Evolutionary conservation across 2,113 vertebrate species (phyloP), one percentile per base, ranked within the genome.

Genomic region (Malaclemys terrapin): DNA sequence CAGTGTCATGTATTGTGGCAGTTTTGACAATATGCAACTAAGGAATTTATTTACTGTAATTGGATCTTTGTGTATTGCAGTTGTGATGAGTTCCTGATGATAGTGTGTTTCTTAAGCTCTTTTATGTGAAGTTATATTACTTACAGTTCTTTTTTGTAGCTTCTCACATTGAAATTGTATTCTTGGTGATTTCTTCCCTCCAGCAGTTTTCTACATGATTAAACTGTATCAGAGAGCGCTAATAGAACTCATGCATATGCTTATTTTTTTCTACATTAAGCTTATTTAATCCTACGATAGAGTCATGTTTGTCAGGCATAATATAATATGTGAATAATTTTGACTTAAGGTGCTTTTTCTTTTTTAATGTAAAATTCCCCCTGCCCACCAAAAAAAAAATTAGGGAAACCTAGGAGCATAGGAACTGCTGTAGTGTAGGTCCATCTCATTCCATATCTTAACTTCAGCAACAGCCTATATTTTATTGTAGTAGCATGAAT

Each of bases 131-230:
- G 91, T 0, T 2, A 86, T 89, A 91, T 90, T 94, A 89, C 89
- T 97, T 93, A 89, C 0, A 10, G 91, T 93, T 93, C 50, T 91
- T 93, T 69, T 91, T 93, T 89, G 89, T 52, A 85, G 92, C 96
- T 91, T 94, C 93, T 97, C 93, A 94, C 92, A 91, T 1, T 86
- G 91, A 82, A 94, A 94, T 84, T 85, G 89, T 82, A 89, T 92
- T 93, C 95, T 90, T 92, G 82, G 86, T 91, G 92, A 91, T 92
- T 96, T 95, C 88, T 97, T 90, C 94, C 97, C 95, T 97, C 94
- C 94, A 95, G 96, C 95, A 89, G 89, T 97, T 97, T 98, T 97
- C 94, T 97, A 97, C 96, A 95, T 93, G 95, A 97, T 97, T 97
- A 95, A 93, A 83, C 86, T 0, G 0, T 94, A 97, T 91, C 94